Evolutionary conservation across 2,888 invertebrate genomes (phyloP), one percentile per base, ranked within the genome.

Genomic region (Gryllus longicercus): DNA sequence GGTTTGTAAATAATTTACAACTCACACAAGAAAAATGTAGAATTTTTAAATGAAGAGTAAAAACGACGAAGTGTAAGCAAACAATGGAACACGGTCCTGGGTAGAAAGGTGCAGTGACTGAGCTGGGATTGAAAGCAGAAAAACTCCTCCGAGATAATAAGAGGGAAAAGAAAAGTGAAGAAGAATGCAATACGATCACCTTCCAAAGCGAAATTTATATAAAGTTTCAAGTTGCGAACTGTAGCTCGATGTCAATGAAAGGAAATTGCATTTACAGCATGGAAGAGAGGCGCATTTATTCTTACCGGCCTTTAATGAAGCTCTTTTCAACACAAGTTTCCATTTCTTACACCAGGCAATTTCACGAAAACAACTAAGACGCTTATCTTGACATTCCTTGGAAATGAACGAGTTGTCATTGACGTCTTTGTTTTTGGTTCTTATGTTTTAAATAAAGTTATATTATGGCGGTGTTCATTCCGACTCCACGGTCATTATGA

Each of bases 161-260:
- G 63, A 63, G 63, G 63, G 63, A 63, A 8, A 5, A n/a, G 16
- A 14, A n/a, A n/a, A 63, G n/a, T 63, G 63, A 63, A 63, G 16
- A 63, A 63, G 16, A 63, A 63, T 8, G 12, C 16, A 63, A 12
- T n/a, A n/a, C 14, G 63, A 63, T 8, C 63, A 63, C 4, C 3
- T 12, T 0, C 63, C 63, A 18, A 63, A 63, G 63, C 3, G 63
- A 63, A n/a, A n/a, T n/a, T 63, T 63, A n/a, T 63, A n/a, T 11
- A 14, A 63, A 63, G 14, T 63, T 63, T 4, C 63, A n/a, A 18
- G 14, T 63, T n/a, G 63, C n/a, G 16, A 38, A 14, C 63, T 63
- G 63, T n/a, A 63, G 63, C 63, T 63, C 63, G 16, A 63, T 63
- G 63, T 63, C 63, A 63, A 63, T 63, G 63, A 63, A 63, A 63